Conservation (phyloP, 2,113 vertebrate genomes). For the Ammodytes dubius region DNA sequence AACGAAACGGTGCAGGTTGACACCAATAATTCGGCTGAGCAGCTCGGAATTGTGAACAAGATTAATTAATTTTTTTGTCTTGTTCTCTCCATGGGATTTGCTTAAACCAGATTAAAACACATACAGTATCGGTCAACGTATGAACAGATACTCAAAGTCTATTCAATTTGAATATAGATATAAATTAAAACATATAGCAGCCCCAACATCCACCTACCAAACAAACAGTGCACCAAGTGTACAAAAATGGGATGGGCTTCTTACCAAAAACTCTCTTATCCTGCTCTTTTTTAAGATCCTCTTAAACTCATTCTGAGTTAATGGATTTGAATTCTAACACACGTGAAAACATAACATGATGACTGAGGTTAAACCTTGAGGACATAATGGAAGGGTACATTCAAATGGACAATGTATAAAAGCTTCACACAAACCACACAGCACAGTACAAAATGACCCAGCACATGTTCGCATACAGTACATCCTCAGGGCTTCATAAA, state of each 20-base stretch:
- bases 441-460: background rate
- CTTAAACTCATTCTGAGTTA: background rate
- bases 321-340: background rate
- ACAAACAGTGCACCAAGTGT: background rate
- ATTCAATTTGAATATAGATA: background rate
- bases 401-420: background rate
- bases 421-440: background rate
- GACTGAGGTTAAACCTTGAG: background rate
- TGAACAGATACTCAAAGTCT: background rate
- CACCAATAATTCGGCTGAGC: slow-evolving; percentile 23
- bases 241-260: background rate
- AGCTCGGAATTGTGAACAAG: background rate
- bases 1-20: slow-evolving; percentile 26
- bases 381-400: background rate
- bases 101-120: background rate
- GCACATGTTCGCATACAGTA: background rate
- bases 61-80: background rate
- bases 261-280: too few relatives aligned
- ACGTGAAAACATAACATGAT: background rate
- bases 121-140: too few relatives aligned
- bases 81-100: background rate
- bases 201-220: background rate
- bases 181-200: background rate
- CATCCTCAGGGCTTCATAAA: background rate
- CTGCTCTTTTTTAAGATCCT: background rate